These are phyloP conservation scores for Andricus grossulariae DNA, from an alignment of 1,140 invertebrate genomes.

Conservation along the genomic window DNA sequence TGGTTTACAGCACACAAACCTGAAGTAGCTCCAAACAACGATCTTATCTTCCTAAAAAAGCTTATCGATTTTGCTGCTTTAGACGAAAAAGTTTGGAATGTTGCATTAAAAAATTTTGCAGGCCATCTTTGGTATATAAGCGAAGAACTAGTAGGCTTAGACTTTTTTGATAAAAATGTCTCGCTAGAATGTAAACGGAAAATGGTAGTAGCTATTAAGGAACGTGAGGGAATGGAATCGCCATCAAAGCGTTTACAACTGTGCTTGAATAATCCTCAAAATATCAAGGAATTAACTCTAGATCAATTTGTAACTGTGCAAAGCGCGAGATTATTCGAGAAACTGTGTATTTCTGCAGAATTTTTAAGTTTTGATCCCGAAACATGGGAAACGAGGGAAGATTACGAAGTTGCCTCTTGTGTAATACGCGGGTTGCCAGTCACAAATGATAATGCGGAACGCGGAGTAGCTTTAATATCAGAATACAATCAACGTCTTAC, in stretches of 20 bases:
- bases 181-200: too few species aligned
- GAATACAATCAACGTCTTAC: neutral
- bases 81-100: neutral
- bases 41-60: conserved; percentile 4
- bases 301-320: neutral
- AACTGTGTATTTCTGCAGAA: neutral
- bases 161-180: too few species aligned
- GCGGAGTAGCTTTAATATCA: conserved; percentile 18
- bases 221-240: too few species aligned
- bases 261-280: conserved; percentile 13
- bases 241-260: conserved; percentile 2
- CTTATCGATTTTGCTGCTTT: neutral
- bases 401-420: neutral
- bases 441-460: conserved; percentile 17
- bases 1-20: conserved; percentile 34
- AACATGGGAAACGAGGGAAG: neutral
- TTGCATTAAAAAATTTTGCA: conserved; percentile 1
- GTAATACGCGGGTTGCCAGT: neutral
- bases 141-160: too few species aligned
- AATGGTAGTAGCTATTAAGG: too few species aligned
- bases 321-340: too few species aligned
- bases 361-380: conserved; percentile 4
- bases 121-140: too few species aligned
- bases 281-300: neutral
- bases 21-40: conserved; percentile 28